These are phyloP conservation scores for Gymnothorax reevesii DNA, from an alignment of 2,797 vertebrate species.

Conservation along the genomic window DNA sequence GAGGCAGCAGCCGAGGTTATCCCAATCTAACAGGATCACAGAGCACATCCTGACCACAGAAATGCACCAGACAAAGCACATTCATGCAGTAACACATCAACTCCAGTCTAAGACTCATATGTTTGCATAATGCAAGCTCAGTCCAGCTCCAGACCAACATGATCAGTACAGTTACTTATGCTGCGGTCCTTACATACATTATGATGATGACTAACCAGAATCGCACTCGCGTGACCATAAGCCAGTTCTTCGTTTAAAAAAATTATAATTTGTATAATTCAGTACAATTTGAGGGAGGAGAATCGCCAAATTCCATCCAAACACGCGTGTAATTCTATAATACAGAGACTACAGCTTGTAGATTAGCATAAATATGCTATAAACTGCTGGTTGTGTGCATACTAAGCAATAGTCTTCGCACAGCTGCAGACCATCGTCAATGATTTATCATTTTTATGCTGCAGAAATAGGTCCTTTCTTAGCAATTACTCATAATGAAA, in stretches of 20 bases:
- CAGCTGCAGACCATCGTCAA: slow-evolving; percentile 71
- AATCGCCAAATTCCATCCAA: slow-evolving; percentile 51
- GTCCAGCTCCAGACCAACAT: not conserved
- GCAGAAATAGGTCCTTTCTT: slow-evolving; percentile 70
- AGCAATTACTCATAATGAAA: slow-evolving; percentile 78
- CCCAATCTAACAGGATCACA: not conserved
- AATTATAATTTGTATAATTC: not conserved
- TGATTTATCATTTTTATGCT: slow-evolving; percentile 76
- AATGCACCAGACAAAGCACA: not conserved
- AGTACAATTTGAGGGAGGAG: not conserved
- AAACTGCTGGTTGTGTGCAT: slow-evolving; percentile 69
- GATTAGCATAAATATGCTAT: slow-evolving; percentile 63
- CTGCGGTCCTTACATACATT: not conserved
- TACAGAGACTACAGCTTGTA: slow-evolving; percentile 45
- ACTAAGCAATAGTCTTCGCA: slow-evolving; percentile 70
- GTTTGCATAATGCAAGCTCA: too few species aligned
- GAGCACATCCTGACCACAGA: not conserved
- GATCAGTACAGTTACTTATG: not conserved
- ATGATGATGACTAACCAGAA: slow-evolving; percentile 8
- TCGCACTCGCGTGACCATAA: not conserved
- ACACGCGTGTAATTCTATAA: slow-evolving; percentile 71
- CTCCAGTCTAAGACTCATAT: not conserved
- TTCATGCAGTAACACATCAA: not conserved
- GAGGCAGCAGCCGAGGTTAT: not conserved
- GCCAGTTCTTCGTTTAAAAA: slow-evolving; percentile 28